Evolutionary conservation across 2,113 vertebrate species (phyloP).

Genomic region (Phoxinus phoxinus): DNA sequence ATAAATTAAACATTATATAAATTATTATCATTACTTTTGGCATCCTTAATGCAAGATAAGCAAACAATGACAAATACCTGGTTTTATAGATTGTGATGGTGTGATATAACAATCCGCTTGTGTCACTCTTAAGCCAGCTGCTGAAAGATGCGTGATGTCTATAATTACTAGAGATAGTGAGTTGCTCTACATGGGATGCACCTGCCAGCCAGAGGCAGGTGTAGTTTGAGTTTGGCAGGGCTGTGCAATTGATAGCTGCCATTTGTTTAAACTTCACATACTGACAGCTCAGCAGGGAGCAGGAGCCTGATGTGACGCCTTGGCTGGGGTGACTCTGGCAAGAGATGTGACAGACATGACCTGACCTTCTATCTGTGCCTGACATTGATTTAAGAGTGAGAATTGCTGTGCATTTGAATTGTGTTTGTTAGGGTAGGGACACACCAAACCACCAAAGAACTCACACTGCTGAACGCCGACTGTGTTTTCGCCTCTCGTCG

Average conservation of each 20-base stretch:
- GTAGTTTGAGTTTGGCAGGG: not conserved
- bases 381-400: slow-evolving; percentile 18
- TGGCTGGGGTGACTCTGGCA: slow-evolving; percentile 18
- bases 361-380: slow-evolving; percentile 25
- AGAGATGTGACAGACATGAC: slow-evolving; percentile 23
- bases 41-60: not conserved
- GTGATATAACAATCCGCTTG: not conserved
- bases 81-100: not conserved
- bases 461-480: too few relatives aligned
- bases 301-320: not conserved
- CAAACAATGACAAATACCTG: not conserved
- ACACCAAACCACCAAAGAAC: too few relatives aligned
- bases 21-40: not conserved
- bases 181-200: not conserved
- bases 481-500: too few relatives aligned
- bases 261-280: slow-evolving; percentile 1
- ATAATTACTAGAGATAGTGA: not conserved
- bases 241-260: slow-evolving; percentile 10
- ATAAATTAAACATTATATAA: too few relatives aligned
- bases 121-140: not conserved
- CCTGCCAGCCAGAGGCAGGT: not conserved
- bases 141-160: not conserved
- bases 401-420: slow-evolving; percentile 1
- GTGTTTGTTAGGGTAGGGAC: not conserved
- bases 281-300: slow-evolving; percentile 5